Evolutionary conservation across 2,888 invertebrate species (phyloP), one percentile per base, ranked within the genome.

Genomic region (Pseudanteris insignis): DNA sequence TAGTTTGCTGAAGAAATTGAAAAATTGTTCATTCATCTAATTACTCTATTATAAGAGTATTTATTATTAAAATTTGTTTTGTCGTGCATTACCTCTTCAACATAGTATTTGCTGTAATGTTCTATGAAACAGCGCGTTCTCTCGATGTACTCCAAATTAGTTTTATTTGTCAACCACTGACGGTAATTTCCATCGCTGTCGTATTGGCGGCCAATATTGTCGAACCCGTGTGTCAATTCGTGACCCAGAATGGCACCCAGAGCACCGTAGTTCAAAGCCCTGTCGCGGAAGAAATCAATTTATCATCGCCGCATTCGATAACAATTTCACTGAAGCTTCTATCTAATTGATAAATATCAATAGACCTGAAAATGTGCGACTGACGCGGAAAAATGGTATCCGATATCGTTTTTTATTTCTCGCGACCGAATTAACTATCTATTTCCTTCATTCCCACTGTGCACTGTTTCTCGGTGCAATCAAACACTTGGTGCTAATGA

Each of bases 81-180:
- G n/a, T n/a, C n/a, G n/a, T n/a, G 21, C 25, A 13, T 44, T 51
- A 89, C 81, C 72, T 89, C 88, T 0, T 85, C 80, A 13, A 90
- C 70, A 65, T 87, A 87, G 70, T 86, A 90, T 11, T 81, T 81
- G 34, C 86, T 86, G 74, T 95, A 96, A 75, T 96, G 94, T 29
- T 91, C 85, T 9, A 94, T 83, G 74, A 96, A 94, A 76, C 96
- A 96, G 62, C 88, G 82, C 0, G 91, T 88, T 71, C 88, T 86
- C 64, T 89, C 86, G 40, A 88, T 85, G 77, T 92, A 96, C 11
- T 87, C 87, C 8, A 83, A 80, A 34, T 91, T 86, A 0, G 94
- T 93, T 30, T 82, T 81, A 67, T 91, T 89, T 1, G 88, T 87
- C 95, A 95, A 96, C 95, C 95, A 96, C 59, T 91, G 89, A n/a